Evolutionary conservation across 2,888 invertebrate genomes (phyloP).

Genomic region (Uloborus plumipes): DNA sequence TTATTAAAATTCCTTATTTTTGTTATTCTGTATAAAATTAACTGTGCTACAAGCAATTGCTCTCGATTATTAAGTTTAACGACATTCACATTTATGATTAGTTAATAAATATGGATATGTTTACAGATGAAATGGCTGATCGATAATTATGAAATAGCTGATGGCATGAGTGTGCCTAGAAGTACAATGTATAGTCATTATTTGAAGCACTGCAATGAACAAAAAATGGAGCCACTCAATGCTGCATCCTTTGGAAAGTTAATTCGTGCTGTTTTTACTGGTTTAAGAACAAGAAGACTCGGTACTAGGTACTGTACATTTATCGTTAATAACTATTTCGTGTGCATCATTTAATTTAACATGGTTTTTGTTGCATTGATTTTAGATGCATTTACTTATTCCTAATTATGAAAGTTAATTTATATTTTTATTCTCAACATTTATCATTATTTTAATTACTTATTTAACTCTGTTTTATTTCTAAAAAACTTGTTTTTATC

Average conservation of each 20-base stretch:
- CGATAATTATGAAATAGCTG: conserved; percentile 98
- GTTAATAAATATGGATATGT: not conserved
- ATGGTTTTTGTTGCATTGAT: not conserved
- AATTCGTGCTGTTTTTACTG: conserved; percentile 97
- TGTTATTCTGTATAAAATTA: too few relatives aligned
- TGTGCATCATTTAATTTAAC: not conserved
- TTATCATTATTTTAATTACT: not conserved
- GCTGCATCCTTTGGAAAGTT: conserved; percentile 99
- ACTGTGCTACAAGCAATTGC: too few relatives aligned
- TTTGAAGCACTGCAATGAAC: conserved; percentile 87
- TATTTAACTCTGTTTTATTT: not conserved
- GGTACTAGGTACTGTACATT: conserved; percentile 83
- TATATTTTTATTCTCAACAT: not conserved
- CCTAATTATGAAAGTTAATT: not conserved
- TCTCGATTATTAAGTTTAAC: too few relatives aligned
- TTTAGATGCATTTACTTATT: not conserved
- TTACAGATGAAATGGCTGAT: conserved; percentile 90
- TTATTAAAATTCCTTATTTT: too few relatives aligned
- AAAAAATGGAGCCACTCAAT: conserved; percentile 97
- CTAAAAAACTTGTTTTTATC: too few relatives aligned
- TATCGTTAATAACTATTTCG: not conserved
- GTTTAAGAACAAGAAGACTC: conserved; percentile 91
- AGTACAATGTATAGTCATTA: conserved; percentile 98
- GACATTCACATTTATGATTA: too few relatives aligned
- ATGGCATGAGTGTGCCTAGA: conserved; percentile 91